Percentiles rank a stretch among this genome's conserved stretches.
phyloP scores from a whole-genome alignment of 2,113 vertebrate species.

The Tetraodon nigroviridis region DNA sequence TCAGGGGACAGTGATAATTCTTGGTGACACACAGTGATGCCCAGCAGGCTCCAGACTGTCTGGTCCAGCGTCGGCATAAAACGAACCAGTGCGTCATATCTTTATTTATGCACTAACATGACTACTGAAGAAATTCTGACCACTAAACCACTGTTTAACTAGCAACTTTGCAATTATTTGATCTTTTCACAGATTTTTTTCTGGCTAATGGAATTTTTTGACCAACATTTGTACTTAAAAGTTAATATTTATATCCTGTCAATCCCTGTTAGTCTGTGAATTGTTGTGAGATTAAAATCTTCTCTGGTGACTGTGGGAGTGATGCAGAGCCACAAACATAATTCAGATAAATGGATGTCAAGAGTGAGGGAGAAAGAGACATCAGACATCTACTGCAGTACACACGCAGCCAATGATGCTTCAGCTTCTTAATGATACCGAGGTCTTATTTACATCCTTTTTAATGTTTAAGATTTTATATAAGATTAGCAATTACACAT shows the following conservation, averaged over 20 bases:
- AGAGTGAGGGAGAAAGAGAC: constrained; percentile 14
- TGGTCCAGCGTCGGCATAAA: constrained; percentile 46
- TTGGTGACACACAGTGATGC: constrained; percentile 46
- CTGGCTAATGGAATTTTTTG: no score
- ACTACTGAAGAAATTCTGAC: not conserved
- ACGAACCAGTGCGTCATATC: constrained; percentile 42
- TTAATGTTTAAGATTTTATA: not conserved
- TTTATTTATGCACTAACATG: constrained; percentile 36
- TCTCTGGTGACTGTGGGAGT: constrained; percentile 34
- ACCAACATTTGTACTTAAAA: no score
- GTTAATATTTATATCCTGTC: no score
- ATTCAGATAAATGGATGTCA: constrained; percentile 40
- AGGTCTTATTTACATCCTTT: constrained; percentile 30
- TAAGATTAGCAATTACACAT: not conserved
- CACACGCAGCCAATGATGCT: constrained; percentile 27
- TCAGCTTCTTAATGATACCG: constrained; percentile 18
- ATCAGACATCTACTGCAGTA: constrained; percentile 38
- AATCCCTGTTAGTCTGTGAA: not conserved
- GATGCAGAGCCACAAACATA: constrained; percentile 36
- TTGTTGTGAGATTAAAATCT: constrained; percentile 25
- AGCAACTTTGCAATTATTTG: not conserved
- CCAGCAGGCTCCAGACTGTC: constrained; percentile 53
- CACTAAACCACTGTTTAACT: constrained; percentile 1
- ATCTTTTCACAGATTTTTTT: not conserved
- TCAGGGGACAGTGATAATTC: constrained; percentile 61